phyloP scores from a whole-genome alignment of 2,888 invertebrate species.

The Rhynchonema sp. region DNA sequence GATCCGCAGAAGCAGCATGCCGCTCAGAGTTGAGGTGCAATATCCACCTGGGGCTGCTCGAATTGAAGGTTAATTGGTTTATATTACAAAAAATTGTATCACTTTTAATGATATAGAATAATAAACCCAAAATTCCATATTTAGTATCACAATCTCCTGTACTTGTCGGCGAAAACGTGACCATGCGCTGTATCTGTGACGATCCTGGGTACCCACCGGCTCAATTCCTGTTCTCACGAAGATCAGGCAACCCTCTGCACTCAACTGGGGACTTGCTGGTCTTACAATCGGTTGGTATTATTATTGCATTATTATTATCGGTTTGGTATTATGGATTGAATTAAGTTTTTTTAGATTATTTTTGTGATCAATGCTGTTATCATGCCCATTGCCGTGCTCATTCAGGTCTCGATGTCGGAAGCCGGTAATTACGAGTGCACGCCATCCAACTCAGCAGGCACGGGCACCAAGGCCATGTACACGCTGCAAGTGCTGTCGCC shows the following conservation, averaged over 20 bases:
- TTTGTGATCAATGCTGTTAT: no score
- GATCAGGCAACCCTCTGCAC: no score
- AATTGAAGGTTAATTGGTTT: not conserved
- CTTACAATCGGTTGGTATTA: not conserved
- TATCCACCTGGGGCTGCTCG: not conserved
- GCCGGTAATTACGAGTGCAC: conserved; percentile 70
- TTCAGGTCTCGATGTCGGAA: conserved; percentile 55
- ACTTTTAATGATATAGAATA: no score
- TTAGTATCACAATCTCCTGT: no score
- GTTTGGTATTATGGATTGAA: not conserved
- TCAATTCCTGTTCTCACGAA: conserved; percentile 1
- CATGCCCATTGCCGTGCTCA: no score
- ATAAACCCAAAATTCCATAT: no score
- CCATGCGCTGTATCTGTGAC: conserved; percentile 56
- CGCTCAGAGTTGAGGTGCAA: not conserved
- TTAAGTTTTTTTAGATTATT: no score
- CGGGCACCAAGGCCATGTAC: not conserved
- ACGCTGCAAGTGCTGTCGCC: not conserved
- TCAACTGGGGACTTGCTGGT: not conserved
- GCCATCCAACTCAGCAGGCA: conserved; percentile 62
- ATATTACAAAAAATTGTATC: no score
- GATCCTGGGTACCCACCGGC: conserved; percentile 53
- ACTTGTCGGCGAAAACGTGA: conserved; percentile 57
- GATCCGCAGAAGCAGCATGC: not conserved
- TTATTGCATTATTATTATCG: not conserved